Evolutionary conservation across 2,113 vertebrate genomes (phyloP).

Genomic region (Aptenodytes forsteri): DNA sequence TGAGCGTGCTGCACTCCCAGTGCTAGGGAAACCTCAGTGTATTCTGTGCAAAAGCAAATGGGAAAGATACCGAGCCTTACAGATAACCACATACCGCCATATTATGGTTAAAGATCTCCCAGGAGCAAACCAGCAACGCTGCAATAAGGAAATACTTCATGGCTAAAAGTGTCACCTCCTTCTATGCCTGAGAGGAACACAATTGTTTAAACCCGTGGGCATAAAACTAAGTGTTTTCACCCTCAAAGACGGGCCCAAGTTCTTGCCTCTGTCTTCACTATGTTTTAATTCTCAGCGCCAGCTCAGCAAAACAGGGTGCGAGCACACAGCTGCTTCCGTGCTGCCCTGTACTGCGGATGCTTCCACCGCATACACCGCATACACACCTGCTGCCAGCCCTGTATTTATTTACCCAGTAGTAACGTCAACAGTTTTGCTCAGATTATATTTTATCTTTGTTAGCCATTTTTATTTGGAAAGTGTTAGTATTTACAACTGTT

Average conservation of each 20-base stretch:
- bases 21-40: background rate
- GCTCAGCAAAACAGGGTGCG: accelerated
- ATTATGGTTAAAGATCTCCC: accelerated
- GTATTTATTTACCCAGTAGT: background rate
- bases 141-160: background rate
- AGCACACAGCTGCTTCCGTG: accelerated
- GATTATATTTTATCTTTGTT: background rate
- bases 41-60: background rate
- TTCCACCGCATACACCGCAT: accelerated
- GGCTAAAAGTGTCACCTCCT: background rate
- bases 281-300: background rate
- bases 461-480: background rate
- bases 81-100: accelerated
- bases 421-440: background rate
- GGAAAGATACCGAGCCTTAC: background rate
- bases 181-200: accelerated
- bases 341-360: background rate
- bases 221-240: background rate
- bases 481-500: background rate
- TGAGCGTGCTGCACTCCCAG: accelerated
- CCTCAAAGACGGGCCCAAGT: background rate
- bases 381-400: background rate
- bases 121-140: background rate
- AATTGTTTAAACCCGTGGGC: background rate
- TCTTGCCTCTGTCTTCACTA: background rate